Percentiles rank a stretch among this genome's conserved stretches.
Evolutionary conservation across 1,140 invertebrate genomes (phyloP).

Genomic region (Berghia stephanieae): DNA sequence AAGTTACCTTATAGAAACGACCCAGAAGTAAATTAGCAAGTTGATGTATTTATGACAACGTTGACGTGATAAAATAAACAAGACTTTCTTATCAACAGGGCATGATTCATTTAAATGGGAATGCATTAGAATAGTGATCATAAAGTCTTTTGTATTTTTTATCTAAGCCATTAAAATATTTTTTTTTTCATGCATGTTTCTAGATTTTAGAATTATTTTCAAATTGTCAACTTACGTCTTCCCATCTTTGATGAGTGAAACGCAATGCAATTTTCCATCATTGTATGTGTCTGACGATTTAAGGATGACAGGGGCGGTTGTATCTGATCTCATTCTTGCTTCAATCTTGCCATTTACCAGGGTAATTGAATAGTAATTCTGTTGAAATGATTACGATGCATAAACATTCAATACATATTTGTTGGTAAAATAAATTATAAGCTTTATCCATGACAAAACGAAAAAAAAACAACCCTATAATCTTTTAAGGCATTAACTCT

Average conservation of each 20-base stretch:
- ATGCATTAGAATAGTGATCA: too few species aligned
- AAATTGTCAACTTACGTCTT: conserved; percentile 49
- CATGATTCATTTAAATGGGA: too few species aligned
- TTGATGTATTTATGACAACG: too few species aligned
- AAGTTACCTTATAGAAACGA: too few species aligned
- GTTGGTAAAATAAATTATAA: too few species aligned
- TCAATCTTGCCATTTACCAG: conserved; percentile 75
- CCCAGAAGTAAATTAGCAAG: too few species aligned
- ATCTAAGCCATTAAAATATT: background rate
- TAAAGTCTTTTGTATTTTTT: background rate
- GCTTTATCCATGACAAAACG: too few species aligned
- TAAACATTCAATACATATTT: background rate
- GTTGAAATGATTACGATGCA: conserved; percentile 34
- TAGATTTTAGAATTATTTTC: background rate
- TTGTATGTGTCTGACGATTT: conserved; percentile 60
- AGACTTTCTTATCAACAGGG: too few species aligned
- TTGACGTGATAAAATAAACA: too few species aligned
- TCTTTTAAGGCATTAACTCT: too few species aligned
- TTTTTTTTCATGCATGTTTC: background rate
- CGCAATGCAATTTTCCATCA: conserved; percentile 68
- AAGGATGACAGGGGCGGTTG: conserved; percentile 71
- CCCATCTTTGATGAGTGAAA: conserved; percentile 67
- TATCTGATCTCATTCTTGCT: conserved; percentile 74
- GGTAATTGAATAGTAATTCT: conserved; percentile 77
- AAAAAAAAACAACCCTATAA: too few species aligned